Evolutionary conservation across 2,888 invertebrate genomes (phyloP), one percentile per base, ranked within the genome.

Genomic region (Gandaritis pyraliata): DNA sequence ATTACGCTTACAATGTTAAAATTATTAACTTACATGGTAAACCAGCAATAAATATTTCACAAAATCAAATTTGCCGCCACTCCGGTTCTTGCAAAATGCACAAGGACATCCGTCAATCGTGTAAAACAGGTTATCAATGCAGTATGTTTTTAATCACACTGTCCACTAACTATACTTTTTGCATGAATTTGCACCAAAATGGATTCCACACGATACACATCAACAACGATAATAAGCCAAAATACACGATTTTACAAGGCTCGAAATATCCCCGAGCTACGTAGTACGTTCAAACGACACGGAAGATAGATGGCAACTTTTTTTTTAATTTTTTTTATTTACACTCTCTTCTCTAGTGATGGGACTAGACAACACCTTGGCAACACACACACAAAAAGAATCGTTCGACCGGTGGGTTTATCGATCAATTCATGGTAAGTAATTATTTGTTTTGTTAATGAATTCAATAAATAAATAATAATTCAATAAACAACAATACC

Each of bases 31-130:
- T 73, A 86, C 88, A 86, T 86, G 70, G 74, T 85, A 83, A 23
- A 60, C 36, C 70, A 73, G 72, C 70, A 65, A 69, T 70, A 76
- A 72, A 72, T 61, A 75, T 81, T 78, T 72, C 68, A 71, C 76
- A 79, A 85, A 88, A 78, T 90, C 76, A 83, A 91, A 92, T 88
- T 91, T 92, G 82, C 90, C 92, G 92, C 92, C 91, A 89, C 86
- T 85, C 72, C 73, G 78, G 75, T 80, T 86, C 82, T 88, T 85
- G 86, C 86, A 85, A 90, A 88, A 87, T 85, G 82, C 82, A 88
- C 88, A 90, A 89, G 89, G 89, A 88, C 89, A 89, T 90, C 90
- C 88, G 91, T 89, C 90, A 90, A 88, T 86, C 78, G 85, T 84
- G 88, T 85, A 89, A 91, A 90, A 90, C 90, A 90, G 90, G 88